A percentile compares a stretch with the other conserved stretches of the same genome.
phyloP scores from a whole-genome alignment of 1,140 invertebrate species.

The Brachionus angularis region DNA sequence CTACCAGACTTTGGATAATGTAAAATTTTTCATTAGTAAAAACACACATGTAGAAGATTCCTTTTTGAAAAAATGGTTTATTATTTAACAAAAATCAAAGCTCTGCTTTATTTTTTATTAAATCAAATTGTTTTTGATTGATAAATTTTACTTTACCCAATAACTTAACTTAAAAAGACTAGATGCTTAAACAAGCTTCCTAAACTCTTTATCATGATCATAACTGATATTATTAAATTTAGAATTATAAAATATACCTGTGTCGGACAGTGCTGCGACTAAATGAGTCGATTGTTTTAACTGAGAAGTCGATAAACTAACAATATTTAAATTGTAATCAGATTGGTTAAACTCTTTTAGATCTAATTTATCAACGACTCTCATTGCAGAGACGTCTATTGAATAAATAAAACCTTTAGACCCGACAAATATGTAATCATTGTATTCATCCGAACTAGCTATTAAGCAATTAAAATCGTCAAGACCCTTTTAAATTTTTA shows the following conservation, averaged over 20 bases:
- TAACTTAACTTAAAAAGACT: too few relatives aligned
- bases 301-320: neutral
- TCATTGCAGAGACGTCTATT: neutral
- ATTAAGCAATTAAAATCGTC: neutral
- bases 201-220: too few relatives aligned
- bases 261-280: neutral
- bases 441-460: neutral
- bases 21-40: too few relatives aligned
- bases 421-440: conserved; percentile 31
- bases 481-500: conserved; percentile 8
- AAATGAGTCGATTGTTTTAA: conserved; percentile 22
- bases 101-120: too few relatives aligned
- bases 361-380: conserved; percentile 3
- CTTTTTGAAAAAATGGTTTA: too few relatives aligned
- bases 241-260: neutral
- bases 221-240: too few relatives aligned
- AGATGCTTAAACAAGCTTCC: too few relatives aligned
- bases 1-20: too few relatives aligned
- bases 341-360: neutral
- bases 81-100: too few relatives aligned
- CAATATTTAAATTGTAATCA: neutral
- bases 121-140: too few relatives aligned
- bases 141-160: too few relatives aligned
- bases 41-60: too few relatives aligned
- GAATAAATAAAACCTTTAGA: conserved; percentile 5